These are phyloP conservation scores for Arctocebus calabarensis DNA, from an alignment of 2,797 vertebrate genomes.

Conservation along the genomic window DNA sequence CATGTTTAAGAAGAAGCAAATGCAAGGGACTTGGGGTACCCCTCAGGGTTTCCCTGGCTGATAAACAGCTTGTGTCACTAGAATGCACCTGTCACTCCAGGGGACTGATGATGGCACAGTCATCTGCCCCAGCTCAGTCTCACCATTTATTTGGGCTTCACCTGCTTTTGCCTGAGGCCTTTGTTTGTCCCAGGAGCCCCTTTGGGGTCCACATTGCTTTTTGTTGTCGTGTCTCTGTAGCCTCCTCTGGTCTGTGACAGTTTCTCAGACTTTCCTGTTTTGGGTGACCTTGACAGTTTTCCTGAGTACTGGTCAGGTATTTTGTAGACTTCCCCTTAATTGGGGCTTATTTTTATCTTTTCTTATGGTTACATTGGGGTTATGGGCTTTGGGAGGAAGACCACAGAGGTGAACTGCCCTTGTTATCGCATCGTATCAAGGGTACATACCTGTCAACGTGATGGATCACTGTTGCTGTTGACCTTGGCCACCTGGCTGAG, in stretches of 20 bases:
- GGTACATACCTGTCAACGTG: accelerated
- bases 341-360: not conserved
- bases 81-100: accelerated
- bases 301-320: not conserved
- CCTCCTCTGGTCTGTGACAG: not conserved
- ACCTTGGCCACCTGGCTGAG: not conserved
- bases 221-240: accelerated
- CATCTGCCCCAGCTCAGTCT: accelerated
- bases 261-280: not conserved
- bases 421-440: not conserved
- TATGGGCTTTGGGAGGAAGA: not conserved
- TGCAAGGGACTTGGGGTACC: not conserved
- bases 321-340: not conserved
- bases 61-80: accelerated
- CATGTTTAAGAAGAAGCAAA: accelerated
- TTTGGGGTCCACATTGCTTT: not conserved
- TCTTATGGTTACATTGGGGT: not conserved
- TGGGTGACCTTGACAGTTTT: not conserved
- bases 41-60: accelerated
- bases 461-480: accelerated
- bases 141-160: accelerated
- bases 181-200: not conserved
- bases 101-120: not conserved
- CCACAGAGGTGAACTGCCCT: not conserved
- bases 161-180: accelerated